Evolutionary conservation across 2,113 vertebrate genomes (phyloP).

Genomic region (Phylloscopus whistleri): DNA sequence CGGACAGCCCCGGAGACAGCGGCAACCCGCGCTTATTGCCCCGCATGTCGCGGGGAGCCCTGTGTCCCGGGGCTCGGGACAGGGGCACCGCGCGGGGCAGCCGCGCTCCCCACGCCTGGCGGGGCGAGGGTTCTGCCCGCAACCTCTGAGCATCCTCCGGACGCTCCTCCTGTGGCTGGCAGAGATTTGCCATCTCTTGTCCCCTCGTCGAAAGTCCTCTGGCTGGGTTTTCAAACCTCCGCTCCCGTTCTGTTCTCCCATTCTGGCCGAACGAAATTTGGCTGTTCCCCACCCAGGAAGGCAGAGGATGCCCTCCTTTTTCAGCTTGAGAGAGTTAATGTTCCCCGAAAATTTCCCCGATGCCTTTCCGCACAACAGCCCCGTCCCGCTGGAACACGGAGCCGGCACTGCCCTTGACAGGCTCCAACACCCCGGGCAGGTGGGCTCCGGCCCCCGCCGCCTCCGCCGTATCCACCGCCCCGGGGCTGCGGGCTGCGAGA

Average conservation of each 20-base stretch:
- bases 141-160: not conserved
- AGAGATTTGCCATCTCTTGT: not conserved
- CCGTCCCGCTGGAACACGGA: accelerated
- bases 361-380: not conserved
- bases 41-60: not conserved
- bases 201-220: not conserved
- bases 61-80: not conserved
- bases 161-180: not conserved
- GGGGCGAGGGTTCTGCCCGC: not conserved
- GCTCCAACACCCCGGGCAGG: not conserved
- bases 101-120: not conserved
- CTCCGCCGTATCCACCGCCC: accelerated
- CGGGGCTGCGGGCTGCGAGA: not conserved
- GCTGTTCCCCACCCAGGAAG: not conserved
- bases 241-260: not conserved
- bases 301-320: not conserved
- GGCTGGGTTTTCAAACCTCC: not conserved
- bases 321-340: not conserved
- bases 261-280: not conserved
- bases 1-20: no score
- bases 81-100: no score
- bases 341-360: not conserved
- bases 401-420: not conserved
- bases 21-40: not conserved
- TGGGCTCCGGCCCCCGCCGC: not conserved